These are phyloP conservation scores for Dryobates pubescens DNA, from an alignment of 2,797 vertebrate genomes.

Conservation along the genomic window DNA sequence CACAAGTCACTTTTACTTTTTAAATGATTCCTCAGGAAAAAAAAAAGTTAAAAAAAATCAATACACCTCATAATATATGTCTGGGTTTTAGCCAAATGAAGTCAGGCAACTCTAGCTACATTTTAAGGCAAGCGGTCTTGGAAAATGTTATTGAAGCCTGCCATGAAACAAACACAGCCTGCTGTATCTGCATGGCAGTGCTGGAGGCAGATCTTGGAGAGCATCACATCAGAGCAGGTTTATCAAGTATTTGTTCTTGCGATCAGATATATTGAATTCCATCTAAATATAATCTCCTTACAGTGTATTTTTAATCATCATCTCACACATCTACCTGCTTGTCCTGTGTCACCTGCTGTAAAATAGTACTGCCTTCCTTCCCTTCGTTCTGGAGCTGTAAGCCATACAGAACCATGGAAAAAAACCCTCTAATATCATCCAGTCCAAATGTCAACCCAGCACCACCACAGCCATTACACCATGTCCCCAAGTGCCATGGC, in stretches of 20 bases:
- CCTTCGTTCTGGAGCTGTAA: not conserved
- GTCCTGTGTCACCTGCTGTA: not conserved
- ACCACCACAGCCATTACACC: no score
- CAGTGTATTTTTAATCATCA: not conserved
- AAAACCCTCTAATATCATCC: no score
- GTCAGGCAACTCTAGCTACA: not conserved
- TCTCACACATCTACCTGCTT: not conserved
- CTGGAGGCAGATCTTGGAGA: not conserved
- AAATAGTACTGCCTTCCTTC: not conserved
- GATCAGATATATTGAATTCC: not conserved
- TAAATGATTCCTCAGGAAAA: not conserved
- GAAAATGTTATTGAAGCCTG: not conserved
- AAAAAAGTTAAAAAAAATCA: not conserved
- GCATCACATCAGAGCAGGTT: not conserved
- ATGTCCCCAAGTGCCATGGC: no score
- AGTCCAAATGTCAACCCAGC: no score
- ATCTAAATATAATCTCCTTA: not conserved
- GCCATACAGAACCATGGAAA: no score
- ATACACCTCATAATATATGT: not conserved
- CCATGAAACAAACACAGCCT: not conserved
- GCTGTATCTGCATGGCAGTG: not conserved
- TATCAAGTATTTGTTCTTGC: not conserved
- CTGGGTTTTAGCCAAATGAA: not conserved
- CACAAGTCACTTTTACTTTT: not conserved
- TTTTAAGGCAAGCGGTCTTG: not conserved